phyloP scores from a whole-genome alignment of 1,140 invertebrate genomes.

The Brachionus rubens region DNA sequence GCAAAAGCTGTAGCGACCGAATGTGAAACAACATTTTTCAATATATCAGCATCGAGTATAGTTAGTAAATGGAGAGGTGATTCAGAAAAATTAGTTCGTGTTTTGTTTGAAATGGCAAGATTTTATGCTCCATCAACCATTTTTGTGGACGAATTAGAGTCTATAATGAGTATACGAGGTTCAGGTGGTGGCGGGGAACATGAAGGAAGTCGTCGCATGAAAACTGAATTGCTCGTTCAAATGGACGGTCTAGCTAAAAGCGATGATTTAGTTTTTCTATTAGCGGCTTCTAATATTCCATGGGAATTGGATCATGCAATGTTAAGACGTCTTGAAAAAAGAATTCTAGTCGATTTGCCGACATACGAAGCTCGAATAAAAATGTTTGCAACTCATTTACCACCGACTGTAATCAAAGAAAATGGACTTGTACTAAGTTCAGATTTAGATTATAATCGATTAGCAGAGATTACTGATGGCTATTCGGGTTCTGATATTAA shows the following conservation, averaged over 20 bases:
- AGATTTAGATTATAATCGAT: constrained; percentile 63
- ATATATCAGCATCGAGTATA: constrained; percentile 79
- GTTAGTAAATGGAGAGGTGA: constrained; percentile 91
- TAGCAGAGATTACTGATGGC: constrained; percentile 68
- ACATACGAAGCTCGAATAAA: constrained; percentile 65
- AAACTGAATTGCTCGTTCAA: constrained; percentile 75
- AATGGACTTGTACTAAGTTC: constrained; percentile 60
- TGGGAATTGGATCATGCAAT: constrained; percentile 87
- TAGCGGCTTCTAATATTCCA: constrained; percentile 84
- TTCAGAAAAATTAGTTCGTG: constrained; percentile 83
- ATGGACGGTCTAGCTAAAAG: constrained; percentile 67
- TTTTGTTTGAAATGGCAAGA: constrained; percentile 63
- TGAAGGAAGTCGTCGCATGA: constrained; percentile 64
- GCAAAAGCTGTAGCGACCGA: constrained; percentile 82
- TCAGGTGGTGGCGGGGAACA: constrained; percentile 61
- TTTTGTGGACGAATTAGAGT: constrained; percentile 64
- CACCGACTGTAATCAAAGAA: constrained; percentile 57
- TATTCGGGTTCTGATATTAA: constrained; percentile 86
- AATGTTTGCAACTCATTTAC: constrained; percentile 68
- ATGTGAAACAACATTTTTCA: constrained; percentile 82
- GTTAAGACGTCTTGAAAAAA: constrained; percentile 79
- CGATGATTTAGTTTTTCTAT: constrained; percentile 71
- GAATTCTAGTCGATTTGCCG: constrained; percentile 76
- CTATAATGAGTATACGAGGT: constrained; percentile 62
- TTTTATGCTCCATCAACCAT: constrained; percentile 64